A percentile compares a stretch with the other conserved stretches of the same genome.
phyloP scores from a whole-genome alignment of 2,113 vertebrate genomes.

The Athene cunicularia region DNA sequence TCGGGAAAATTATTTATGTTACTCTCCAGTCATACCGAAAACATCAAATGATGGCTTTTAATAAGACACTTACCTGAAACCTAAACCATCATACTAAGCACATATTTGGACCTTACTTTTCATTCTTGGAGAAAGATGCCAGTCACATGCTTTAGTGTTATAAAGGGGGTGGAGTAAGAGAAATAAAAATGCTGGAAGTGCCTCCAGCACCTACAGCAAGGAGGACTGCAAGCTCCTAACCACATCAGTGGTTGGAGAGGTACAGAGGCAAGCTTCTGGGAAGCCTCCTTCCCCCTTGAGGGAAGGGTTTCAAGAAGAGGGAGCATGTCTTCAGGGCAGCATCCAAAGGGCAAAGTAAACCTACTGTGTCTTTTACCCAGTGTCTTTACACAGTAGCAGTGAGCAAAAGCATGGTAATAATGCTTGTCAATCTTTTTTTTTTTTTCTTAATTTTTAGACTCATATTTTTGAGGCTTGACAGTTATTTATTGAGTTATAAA shows the following conservation, averaged over 20 bases:
- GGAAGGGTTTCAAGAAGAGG: background rate
- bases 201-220: background rate
- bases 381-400: background rate
- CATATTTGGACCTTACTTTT: background rate
- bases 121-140: background rate
- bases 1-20: background rate
- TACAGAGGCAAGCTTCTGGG: background rate
- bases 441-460: background rate
- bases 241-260: rapidly evolving
- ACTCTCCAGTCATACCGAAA: background rate
- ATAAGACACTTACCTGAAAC: background rate
- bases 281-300: background rate
- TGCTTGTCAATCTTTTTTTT: background rate
- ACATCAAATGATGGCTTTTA: background rate
- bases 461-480: background rate
- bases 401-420: background rate
- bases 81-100: background rate
- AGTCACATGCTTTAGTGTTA: background rate
- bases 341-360: background rate
- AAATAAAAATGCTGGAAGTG: background rate
- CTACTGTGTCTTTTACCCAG: background rate
- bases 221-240: background rate
- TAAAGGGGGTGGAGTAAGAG: rapidly evolving
- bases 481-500: background rate
- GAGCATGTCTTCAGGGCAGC: rapidly evolving